Evolutionary conservation across 2,113 vertebrate species (phyloP).

Genomic region (Prolemur simus): DNA sequence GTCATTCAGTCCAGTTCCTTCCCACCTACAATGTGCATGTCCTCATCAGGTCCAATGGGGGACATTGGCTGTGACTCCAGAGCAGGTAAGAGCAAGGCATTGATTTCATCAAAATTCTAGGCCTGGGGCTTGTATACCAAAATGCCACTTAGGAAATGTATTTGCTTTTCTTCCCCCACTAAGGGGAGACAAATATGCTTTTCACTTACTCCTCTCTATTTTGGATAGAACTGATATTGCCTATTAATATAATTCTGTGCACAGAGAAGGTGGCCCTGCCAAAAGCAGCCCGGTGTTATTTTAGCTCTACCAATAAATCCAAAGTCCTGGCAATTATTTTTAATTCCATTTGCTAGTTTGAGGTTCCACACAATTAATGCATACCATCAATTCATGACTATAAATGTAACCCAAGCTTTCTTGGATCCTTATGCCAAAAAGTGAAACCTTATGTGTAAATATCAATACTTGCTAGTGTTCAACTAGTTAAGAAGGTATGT

Average conservation of each 20-base stretch:
- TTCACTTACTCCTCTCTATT: neutral
- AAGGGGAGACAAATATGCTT: neutral
- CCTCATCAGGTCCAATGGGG: neutral
- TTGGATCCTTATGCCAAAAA: constrained; percentile 8
- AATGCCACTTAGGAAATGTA: neutral
- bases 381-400: constrained; percentile 46
- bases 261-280: constrained; percentile 44
- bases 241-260: constrained; percentile 64
- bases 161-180: neutral
- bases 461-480: neutral
- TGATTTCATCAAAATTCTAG: neutral
- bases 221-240: constrained; percentile 42
- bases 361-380: constrained; percentile 55
- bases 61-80: neutral
- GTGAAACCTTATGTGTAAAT: neutral
- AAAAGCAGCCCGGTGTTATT: constrained; percentile 51
- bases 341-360: constrained; percentile 59
- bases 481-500: neutral
- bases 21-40: neutral
- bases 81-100: neutral
- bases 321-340: constrained; percentile 57
- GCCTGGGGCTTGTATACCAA: neutral
- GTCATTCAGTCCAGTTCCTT: neutral
- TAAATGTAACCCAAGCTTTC: constrained; percentile 47
- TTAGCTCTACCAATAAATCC: constrained; percentile 57